A percentile compares a stretch with the other conserved stretches of the same genome.
These are phyloP conservation scores for Seira ritae DNA, from an alignment of 2,888 invertebrate genomes.

Conservation along the genomic window DNA sequence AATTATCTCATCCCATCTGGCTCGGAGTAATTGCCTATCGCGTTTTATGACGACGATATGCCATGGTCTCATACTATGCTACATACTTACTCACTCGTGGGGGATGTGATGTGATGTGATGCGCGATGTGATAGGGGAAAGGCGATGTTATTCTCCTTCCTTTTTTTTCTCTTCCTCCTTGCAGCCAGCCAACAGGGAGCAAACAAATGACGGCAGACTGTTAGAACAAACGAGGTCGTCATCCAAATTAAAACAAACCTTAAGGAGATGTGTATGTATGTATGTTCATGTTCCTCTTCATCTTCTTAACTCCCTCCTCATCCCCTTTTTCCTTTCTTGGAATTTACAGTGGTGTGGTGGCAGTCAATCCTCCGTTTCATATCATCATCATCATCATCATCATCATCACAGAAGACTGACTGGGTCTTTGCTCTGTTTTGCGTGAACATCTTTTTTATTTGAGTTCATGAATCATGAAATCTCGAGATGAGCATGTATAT, in stretches of 20 bases:
- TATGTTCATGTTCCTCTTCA: constrained; percentile 9
- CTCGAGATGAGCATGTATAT: no score
- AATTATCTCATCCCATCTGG: constrained; percentile 49
- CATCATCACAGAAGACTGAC: no score
- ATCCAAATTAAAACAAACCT: constrained; percentile 72
- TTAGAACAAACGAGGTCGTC: constrained; percentile 68
- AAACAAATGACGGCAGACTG: constrained; percentile 40
- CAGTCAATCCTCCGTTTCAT: no score
- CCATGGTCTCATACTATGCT: no score
- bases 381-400: no score
- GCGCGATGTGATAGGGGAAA: neutral
- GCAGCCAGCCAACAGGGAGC: neutral
- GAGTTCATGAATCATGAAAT: no score
- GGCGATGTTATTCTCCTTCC: neutral
- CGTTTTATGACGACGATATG: constrained; percentile 15
- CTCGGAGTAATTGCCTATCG: constrained; percentile 42
- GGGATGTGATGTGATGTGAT: neutral
- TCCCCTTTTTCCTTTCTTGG: neutral
- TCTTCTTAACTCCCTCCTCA: neutral
- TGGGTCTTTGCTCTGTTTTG: no score
- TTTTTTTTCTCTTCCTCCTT: neutral
- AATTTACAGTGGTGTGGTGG: neutral
- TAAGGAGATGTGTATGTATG: constrained; percentile 56
- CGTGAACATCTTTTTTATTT: no score
- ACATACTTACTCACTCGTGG: no score